These are phyloP conservation scores for Pocota personata DNA, from an alignment of 2,888 invertebrate genomes.

Conservation along the genomic window DNA sequence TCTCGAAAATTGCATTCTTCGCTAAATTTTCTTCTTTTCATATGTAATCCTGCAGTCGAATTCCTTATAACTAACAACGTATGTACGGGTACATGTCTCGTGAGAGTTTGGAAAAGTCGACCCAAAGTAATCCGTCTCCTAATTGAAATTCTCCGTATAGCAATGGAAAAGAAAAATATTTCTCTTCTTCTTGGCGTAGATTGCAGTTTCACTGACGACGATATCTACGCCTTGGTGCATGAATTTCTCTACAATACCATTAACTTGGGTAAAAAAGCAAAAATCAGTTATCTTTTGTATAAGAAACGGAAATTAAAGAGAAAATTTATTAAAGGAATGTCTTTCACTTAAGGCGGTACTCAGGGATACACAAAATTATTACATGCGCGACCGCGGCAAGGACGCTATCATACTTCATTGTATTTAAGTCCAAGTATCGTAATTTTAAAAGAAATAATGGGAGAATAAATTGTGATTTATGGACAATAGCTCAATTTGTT, in stretches of 20 bases:
- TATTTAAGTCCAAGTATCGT: background rate
- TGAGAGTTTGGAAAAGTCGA: background rate
- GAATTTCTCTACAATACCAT: background rate
- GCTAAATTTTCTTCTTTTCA: background rate
- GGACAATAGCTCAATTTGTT: slow-evolving; percentile 15
- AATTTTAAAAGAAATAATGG: slow-evolving; percentile 31
- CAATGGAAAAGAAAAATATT: background rate
- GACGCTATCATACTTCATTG: background rate
- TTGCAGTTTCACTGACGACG: background rate
- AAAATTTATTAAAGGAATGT: background rate
- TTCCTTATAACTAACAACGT: background rate
- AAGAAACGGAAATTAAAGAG: background rate
- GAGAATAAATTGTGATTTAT: slow-evolving; percentile 48
- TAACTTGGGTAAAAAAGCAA: background rate
- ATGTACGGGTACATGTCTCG: too few species aligned
- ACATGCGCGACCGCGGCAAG: background rate
- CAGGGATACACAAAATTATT: background rate
- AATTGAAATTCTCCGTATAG: slow-evolving; percentile 26
- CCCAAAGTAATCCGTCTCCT: slow-evolving; percentile 42
- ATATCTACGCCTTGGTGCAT: background rate
- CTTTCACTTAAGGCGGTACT: background rate
- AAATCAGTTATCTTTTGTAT: background rate
- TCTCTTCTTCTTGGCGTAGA: background rate
- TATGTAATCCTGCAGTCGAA: background rate
- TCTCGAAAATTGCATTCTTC: background rate